Percentiles rank a stretch among this genome's conserved stretches.
Conservation (phyloP, 2,113 vertebrate genomes). For the Ammodramus savannarum region DNA sequence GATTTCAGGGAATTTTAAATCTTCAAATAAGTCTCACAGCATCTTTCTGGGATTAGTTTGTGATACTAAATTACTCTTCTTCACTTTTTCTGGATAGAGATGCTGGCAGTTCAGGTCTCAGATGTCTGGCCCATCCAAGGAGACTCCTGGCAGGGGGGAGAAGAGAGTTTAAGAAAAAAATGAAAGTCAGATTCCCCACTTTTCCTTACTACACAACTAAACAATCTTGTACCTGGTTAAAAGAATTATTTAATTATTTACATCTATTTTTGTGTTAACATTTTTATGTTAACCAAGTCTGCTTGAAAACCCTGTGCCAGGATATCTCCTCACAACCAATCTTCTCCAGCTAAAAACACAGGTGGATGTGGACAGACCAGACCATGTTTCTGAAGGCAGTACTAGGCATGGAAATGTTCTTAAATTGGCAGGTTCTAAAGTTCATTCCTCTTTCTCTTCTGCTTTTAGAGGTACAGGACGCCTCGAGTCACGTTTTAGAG, state of each 20-base stretch:
- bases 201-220: background rate
- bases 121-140: background rate
- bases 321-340: background rate
- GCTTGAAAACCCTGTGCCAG: background rate
- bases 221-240: background rate
- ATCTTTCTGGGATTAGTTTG: background rate
- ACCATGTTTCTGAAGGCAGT: background rate
- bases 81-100: background rate
- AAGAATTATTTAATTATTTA: background rate
- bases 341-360: background rate
- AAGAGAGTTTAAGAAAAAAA: background rate
- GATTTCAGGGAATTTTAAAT: background rate
- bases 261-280: background rate
- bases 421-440: background rate
- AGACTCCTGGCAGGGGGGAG: rapidly evolving
- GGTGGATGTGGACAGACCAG: background rate
- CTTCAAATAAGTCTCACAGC: background rate
- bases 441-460: background rate
- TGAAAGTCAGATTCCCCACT: background rate
- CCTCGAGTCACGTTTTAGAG: background rate
- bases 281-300: background rate
- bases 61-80: background rate
- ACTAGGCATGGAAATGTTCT: background rate
- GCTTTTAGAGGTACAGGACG: background rate
- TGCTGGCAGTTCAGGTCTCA: background rate